These are phyloP conservation scores for Autographa gamma DNA, from an alignment of 2,888 invertebrate species.

Conservation along the genomic window DNA sequence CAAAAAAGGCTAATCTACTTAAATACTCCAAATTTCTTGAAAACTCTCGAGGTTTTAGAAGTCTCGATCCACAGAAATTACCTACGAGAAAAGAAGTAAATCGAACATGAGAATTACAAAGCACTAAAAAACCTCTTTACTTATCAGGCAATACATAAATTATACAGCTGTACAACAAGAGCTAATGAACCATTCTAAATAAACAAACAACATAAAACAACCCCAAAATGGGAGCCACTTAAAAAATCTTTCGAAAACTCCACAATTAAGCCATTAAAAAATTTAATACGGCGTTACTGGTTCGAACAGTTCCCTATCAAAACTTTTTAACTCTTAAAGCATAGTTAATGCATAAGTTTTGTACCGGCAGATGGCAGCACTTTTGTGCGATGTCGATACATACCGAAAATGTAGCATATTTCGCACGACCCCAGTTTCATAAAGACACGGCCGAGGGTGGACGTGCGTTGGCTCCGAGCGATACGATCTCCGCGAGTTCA, in stretches of 20 bases:
- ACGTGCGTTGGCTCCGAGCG: slow-evolving; percentile 45
- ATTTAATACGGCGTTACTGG: slow-evolving; percentile 45
- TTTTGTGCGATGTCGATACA: slow-evolving; percentile 58
- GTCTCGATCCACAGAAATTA: not conserved
- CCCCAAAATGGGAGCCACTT: slow-evolving; percentile 7
- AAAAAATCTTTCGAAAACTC: slow-evolving; percentile 37
- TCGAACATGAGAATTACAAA: not conserved
- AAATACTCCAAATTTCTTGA: not conserved
- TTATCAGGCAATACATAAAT: not conserved
- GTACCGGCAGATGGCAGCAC: slow-evolving; percentile 68
- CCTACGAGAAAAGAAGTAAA: not conserved
- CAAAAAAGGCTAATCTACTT: too few relatives aligned
- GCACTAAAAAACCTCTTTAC: not conserved
- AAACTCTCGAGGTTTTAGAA: not conserved
- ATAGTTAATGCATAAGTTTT: slow-evolving; percentile 70
- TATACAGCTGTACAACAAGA: not conserved
- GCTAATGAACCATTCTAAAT: not conserved
- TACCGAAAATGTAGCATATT: slow-evolving; percentile 43
- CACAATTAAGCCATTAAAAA: slow-evolving; percentile 53
- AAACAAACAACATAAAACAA: slow-evolving; percentile 19
- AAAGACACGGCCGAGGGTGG: slow-evolving; percentile 48
- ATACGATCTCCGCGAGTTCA: slow-evolving; percentile 46
- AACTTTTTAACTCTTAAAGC: slow-evolving; percentile 63
- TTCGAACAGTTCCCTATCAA: slow-evolving; percentile 57
- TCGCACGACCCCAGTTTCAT: slow-evolving; percentile 58